A percentile compares a stretch with the other conserved stretches of the same genome.
These are phyloP conservation scores for Paracyclopina nana DNA, from an alignment of 1,140 invertebrate species.

Conservation along the genomic window DNA sequence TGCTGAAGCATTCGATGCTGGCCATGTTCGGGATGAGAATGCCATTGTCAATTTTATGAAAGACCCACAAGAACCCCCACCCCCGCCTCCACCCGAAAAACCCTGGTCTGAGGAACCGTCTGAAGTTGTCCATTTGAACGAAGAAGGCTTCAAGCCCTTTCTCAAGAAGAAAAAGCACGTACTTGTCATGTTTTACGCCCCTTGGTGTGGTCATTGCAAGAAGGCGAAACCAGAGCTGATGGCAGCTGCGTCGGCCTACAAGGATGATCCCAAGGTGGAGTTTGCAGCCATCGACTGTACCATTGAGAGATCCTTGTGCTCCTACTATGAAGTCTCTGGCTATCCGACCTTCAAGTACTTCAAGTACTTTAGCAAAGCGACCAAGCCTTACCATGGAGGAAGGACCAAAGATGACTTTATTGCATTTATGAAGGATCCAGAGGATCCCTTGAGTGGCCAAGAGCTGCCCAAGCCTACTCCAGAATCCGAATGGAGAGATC, in stretches of 20 bases:
- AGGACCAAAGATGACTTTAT: conserved; percentile 37
- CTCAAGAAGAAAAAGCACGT: conserved; percentile 48
- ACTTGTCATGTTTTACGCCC: conserved; percentile 75
- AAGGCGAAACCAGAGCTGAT: conserved; percentile 64
- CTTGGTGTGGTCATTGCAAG: conserved; percentile 81
- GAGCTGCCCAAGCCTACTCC: conserved; percentile 23
- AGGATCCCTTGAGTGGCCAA: conserved; percentile 26
- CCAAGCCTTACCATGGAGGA: conserved; percentile 10
- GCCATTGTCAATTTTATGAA: conserved; percentile 62
- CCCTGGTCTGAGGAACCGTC: conserved; percentile 45
- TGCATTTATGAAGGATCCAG: conserved; percentile 41
- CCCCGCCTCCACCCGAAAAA: conserved; percentile 51
- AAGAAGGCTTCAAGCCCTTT: conserved; percentile 43
- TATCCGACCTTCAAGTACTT: conserved; percentile 76
- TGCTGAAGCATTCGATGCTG: conserved; percentile 49
- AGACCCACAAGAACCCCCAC: conserved; percentile 56
- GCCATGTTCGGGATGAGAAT: conserved; percentile 45
- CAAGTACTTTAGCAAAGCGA: conserved; percentile 51
- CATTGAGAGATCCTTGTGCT: conserved; percentile 38
- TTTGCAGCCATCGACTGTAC: conserved; percentile 72
- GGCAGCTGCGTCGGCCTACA: conserved; percentile 47
- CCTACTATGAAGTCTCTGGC: conserved; percentile 46
- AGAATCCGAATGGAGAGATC: conserved; percentile 29
- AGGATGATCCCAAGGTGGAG: conserved; percentile 45
- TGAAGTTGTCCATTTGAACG: conserved; percentile 49